Evolutionary conservation across 1,140 invertebrate genomes (phyloP).

Genomic region (Agraylea sexmaculata): DNA sequence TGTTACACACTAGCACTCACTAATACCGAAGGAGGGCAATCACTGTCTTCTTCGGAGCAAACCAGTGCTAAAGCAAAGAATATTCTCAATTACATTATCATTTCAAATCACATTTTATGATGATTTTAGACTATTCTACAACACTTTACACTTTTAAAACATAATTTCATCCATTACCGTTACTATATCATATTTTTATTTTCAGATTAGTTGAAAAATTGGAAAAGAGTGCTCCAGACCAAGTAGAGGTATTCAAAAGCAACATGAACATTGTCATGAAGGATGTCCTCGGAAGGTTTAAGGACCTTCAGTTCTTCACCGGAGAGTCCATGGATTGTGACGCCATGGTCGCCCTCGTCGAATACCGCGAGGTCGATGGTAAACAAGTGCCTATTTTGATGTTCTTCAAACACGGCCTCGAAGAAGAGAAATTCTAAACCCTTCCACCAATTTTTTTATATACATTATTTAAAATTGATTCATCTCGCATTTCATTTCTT

Average conservation of each 20-base stretch:
- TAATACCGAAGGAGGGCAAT: constrained; percentile 16
- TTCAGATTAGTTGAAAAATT: constrained; percentile 68
- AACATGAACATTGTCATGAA: constrained; percentile 95
- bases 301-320: constrained; percentile 89
- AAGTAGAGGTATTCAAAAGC: constrained; percentile 80
- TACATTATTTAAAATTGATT: too few relatives aligned
- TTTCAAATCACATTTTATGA: too few relatives aligned
- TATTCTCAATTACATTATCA: constrained; percentile 1
- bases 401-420: constrained; percentile 92
- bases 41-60: constrained; percentile 17
- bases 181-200: constrained; percentile 26
- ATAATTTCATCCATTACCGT: too few relatives aligned
- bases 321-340: constrained; percentile 92
- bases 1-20: constrained; percentile 14
- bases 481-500: too few relatives aligned
- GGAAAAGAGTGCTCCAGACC: constrained; percentile 64
- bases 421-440: constrained; percentile 87
- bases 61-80: constrained; percentile 14
- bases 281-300: constrained; percentile 81
- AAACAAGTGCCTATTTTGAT: constrained; percentile 74
- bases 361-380: constrained; percentile 83
- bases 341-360: constrained; percentile 84
- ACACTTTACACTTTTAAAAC: too few relatives aligned
- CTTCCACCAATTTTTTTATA: too few relatives aligned
- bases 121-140: too few relatives aligned